Evolutionary conservation across 1,140 invertebrate genomes (phyloP).

Genomic region (Drosophila equinoxialis): DNA sequence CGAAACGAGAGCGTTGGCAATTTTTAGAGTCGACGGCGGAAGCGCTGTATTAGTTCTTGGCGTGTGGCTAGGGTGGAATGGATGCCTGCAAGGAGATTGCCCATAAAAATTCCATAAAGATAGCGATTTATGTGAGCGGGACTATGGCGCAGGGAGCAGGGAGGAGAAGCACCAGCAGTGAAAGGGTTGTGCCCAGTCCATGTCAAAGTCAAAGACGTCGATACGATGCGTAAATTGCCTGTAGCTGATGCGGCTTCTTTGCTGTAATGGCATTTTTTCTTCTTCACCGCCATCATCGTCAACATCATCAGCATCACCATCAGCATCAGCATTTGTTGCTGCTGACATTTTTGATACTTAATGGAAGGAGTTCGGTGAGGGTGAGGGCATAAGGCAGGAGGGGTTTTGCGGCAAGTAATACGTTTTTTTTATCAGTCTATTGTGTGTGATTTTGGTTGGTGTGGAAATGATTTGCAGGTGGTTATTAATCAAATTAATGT

Average conservation of each 20-base stretch:
- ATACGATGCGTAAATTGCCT: constrained; percentile 73
- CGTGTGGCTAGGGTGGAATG: constrained; percentile 44
- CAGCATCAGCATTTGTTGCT: constrained; percentile 76
- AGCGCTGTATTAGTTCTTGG: constrained; percentile 68
- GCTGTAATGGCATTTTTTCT: constrained; percentile 77
- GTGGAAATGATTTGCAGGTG: constrained; percentile 82
- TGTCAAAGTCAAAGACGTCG: constrained; percentile 32
- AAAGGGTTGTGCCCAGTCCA: constrained; percentile 75
- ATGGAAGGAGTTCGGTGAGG: constrained; percentile 30
- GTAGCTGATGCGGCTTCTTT: constrained; percentile 66
- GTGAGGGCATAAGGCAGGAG: not conserved
- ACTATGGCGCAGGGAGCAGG: not conserved
- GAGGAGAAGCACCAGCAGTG: constrained; percentile 19
- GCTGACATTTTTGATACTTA: constrained; percentile 78
- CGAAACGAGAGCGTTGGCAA: constrained; percentile 28
- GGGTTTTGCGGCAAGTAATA: constrained; percentile 16
- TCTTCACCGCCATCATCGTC: constrained; percentile 42
- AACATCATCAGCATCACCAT: constrained; percentile 57
- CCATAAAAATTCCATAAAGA: constrained; percentile 83
- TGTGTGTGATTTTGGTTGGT: constrained; percentile 49
- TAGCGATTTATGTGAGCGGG: constrained; percentile 75
- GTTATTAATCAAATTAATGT: constrained; percentile 83
- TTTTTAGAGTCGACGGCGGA: constrained; percentile 46
- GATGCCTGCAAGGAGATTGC: constrained; percentile 81
- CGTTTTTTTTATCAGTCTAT: constrained; percentile 62